These are phyloP conservation scores for Lasioglossum marginatum DNA, from an alignment of 2,888 invertebrate species.

Conservation along the genomic window DNA sequence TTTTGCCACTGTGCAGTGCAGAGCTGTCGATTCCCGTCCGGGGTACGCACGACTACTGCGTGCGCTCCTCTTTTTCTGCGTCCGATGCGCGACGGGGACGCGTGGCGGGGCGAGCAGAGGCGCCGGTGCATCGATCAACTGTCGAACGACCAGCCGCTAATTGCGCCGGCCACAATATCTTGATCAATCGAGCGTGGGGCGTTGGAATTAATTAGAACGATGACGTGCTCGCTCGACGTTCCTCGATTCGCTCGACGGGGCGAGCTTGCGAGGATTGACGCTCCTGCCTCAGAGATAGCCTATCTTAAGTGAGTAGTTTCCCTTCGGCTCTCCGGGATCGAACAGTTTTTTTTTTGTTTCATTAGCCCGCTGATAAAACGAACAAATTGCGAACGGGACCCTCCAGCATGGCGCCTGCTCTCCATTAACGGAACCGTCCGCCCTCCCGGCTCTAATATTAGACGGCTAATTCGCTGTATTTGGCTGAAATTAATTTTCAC, in stretches of 20 bases:
- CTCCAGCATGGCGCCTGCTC: slow-evolving; percentile 46
- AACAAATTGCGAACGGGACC: slow-evolving; percentile 58
- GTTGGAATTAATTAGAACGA: slow-evolving; percentile 81
- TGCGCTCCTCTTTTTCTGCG: not conserved
- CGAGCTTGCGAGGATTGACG: slow-evolving; percentile 43
- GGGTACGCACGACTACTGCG: not conserved
- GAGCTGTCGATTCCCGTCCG: slow-evolving; percentile 1
- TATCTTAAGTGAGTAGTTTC: slow-evolving; percentile 71
- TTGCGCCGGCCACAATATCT: slow-evolving; percentile 76
- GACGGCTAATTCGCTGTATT: slow-evolving; percentile 28
- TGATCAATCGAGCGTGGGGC: slow-evolving; percentile 76
- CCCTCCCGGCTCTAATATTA: slow-evolving; percentile 40
- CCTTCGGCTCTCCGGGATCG: slow-evolving; percentile 13
- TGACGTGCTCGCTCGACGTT: slow-evolving; percentile 71
- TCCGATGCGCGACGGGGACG: not conserved
- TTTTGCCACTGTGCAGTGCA: not conserved
- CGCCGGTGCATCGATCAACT: slow-evolving; percentile 77
- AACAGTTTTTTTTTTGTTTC: not conserved
- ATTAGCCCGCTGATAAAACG: slow-evolving; percentile 54
- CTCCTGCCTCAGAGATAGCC: slow-evolving; percentile 56
- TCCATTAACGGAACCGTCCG: not conserved
- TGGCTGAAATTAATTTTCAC: not conserved
- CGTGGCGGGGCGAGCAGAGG: slow-evolving; percentile 45
- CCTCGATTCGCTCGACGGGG: slow-evolving; percentile 41
- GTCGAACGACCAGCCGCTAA: slow-evolving; percentile 75